Conservation (phyloP, 1,140 invertebrate genomes). For the Tribolium castaneum region DNA sequence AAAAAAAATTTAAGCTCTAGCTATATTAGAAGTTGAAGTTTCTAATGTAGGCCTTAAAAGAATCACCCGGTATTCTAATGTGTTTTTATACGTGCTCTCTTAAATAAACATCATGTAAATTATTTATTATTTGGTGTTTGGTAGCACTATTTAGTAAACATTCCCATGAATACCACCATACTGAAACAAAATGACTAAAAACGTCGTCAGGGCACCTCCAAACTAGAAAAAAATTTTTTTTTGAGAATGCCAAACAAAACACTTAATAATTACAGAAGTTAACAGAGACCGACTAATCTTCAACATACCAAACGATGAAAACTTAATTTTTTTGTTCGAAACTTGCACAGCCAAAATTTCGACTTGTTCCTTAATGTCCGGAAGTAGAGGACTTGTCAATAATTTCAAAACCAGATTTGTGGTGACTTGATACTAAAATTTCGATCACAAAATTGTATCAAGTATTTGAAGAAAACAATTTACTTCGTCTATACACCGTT, state of each 20-base stretch:
- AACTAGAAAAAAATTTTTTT: slow-evolving; percentile 17
- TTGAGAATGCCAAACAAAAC: neutral
- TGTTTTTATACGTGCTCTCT: no score
- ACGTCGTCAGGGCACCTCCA: slow-evolving; percentile 35
- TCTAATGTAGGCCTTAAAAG: no score
- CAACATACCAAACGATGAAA: slow-evolving; percentile 5
- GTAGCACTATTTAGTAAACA: neutral
- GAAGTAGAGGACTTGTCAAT: neutral
- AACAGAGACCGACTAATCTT: slow-evolving; percentile 7
- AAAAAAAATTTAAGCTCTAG: no score
- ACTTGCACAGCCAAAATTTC: slow-evolving; percentile 13
- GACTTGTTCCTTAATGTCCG: slow-evolving; percentile 9
- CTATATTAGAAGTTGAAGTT: no score
- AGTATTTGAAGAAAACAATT: neutral
- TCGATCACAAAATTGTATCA: neutral
- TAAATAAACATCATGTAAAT: no score
- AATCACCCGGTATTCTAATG: no score
- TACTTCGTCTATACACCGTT: slow-evolving; percentile 15
- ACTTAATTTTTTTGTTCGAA: slow-evolving; percentile 2
- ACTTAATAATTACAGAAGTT: neutral
- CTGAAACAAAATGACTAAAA: slow-evolving; percentile 37
- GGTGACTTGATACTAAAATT: neutral
- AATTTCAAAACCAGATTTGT: neutral
- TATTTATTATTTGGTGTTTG: no score
- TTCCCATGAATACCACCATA: slow-evolving; percentile 6